Conservation (phyloP, 2,113 vertebrate genomes). For the Carassius auratus region DNA sequence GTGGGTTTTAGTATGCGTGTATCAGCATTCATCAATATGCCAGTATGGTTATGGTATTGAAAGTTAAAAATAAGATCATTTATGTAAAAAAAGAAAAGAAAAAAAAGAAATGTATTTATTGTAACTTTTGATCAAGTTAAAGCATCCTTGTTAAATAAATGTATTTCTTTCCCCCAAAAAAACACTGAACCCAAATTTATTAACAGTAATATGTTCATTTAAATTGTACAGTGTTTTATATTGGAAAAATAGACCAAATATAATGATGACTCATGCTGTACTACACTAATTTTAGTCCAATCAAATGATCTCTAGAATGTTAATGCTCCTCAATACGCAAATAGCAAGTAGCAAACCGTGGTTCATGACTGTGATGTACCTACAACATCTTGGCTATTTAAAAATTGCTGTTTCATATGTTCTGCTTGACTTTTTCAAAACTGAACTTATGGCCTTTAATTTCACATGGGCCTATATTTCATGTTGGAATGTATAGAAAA, state of each 20-base stretch:
- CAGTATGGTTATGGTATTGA: too few relatives aligned
- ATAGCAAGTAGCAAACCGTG: neutral
- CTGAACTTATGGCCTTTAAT: neutral
- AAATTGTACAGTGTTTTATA: neutral
- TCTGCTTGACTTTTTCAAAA: neutral
- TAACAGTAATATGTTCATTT: neutral
- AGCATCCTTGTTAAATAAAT: too few relatives aligned
- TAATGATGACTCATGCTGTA: neutral
- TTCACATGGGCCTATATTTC: constrained; percentile 18
- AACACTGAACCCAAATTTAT: neutral
- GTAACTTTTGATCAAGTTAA: too few relatives aligned
- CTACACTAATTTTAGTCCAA: neutral
- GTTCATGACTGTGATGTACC: neutral
- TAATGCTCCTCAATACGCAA: neutral
- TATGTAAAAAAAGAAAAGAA: neutral
- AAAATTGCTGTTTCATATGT: neutral
- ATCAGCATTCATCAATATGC: neutral
- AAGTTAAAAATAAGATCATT: neutral
- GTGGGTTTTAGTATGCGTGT: neutral
- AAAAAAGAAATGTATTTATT: too few relatives aligned
- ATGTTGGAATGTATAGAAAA: constrained; percentile 2
- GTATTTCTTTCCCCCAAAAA: too few relatives aligned
- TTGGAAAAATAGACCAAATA: neutral
- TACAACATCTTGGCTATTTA: neutral
- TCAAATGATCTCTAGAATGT: constrained; percentile 5